Percentiles rank a stretch among this genome's conserved stretches.
Conservation (phyloP, 2,888 invertebrate species). For the Apomyelois bistriatella region DNA sequence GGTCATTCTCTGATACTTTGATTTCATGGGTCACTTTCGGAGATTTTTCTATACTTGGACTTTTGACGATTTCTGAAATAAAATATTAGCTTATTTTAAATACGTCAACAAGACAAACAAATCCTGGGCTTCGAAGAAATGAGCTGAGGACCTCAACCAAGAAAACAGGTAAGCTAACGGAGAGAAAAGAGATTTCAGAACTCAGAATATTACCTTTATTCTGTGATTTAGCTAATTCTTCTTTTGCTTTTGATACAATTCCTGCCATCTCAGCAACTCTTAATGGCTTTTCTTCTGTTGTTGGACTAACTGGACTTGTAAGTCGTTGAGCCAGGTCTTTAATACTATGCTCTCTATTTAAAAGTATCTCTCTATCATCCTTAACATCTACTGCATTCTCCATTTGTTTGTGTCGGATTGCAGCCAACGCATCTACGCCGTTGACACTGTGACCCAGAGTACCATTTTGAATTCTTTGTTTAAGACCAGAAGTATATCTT, state of each 20-base stretch:
- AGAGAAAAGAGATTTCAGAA: no score
- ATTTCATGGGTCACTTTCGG: slow-evolving; percentile 81
- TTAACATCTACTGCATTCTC: slow-evolving; percentile 81
- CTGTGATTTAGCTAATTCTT: slow-evolving; percentile 92
- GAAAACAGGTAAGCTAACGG: no score
- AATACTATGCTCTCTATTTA: slow-evolving; percentile 91
- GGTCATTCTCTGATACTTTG: slow-evolving; percentile 94
- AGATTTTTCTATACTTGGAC: slow-evolving; percentile 84
- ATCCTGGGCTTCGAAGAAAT: no score
- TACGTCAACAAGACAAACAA: no score
- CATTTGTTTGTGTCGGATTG: slow-evolving; percentile 74
- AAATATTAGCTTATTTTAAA: no score
- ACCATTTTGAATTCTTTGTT: slow-evolving; percentile 81
- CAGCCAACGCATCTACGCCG: slow-evolving; percentile 59
- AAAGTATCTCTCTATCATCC: slow-evolving; percentile 81
- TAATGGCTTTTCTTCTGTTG: slow-evolving; percentile 81
- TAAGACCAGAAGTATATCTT: slow-evolving; percentile 78
- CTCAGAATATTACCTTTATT: slow-evolving; percentile 82
- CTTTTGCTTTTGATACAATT: slow-evolving; percentile 95
- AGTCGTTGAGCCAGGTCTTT: slow-evolving; percentile 93
- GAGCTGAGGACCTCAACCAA: no score
- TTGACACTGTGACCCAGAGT: slow-evolving; percentile 76
- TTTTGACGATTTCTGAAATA: slow-evolving; percentile 83
- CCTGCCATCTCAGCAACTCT: slow-evolving; percentile 93
- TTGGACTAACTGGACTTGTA: slow-evolving; percentile 82